phyloP scores from a whole-genome alignment of 2,888 invertebrate genomes.

The Endomychus coccineus region DNA sequence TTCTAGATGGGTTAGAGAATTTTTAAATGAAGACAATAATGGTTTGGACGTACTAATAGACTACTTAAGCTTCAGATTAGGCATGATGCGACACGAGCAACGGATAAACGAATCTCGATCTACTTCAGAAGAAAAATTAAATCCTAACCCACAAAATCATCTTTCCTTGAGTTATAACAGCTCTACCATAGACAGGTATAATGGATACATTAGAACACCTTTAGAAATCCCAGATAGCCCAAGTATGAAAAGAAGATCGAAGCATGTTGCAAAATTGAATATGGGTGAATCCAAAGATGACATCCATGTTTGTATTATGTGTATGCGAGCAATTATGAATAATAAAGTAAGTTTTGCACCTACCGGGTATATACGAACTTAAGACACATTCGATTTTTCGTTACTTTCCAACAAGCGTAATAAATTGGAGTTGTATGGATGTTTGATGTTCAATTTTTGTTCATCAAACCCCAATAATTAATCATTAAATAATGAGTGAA shows the following conservation, averaged over 20 bases:
- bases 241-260: conserved; percentile 63
- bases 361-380: no score
- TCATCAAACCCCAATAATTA: no score
- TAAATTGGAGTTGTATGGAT: no score
- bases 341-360: conserved; percentile 88
- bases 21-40: conserved; percentile 91
- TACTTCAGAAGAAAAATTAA: conserved; percentile 69
- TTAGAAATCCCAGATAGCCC: conserved; percentile 61
- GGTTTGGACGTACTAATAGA: conserved; percentile 95
- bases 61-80: conserved; percentile 89
- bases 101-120: conserved; percentile 68
- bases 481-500: no score
- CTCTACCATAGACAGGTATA: conserved; percentile 16
- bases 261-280: conserved; percentile 81
- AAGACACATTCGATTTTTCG: no score
- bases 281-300: conserved; percentile 97
- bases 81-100: conserved; percentile 91
- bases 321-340: conserved; percentile 99
- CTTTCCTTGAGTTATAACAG: conserved; percentile 38
- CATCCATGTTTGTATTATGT: conserved; percentile 98
- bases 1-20: conserved; percentile 95
- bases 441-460: no score
- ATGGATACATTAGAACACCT: conserved; percentile 44
- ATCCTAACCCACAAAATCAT: conserved; percentile 39
- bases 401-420: no score